Evolutionary conservation across 1,140 invertebrate species (phyloP).

Genomic region (Drosophila sulfurigaster): DNA sequence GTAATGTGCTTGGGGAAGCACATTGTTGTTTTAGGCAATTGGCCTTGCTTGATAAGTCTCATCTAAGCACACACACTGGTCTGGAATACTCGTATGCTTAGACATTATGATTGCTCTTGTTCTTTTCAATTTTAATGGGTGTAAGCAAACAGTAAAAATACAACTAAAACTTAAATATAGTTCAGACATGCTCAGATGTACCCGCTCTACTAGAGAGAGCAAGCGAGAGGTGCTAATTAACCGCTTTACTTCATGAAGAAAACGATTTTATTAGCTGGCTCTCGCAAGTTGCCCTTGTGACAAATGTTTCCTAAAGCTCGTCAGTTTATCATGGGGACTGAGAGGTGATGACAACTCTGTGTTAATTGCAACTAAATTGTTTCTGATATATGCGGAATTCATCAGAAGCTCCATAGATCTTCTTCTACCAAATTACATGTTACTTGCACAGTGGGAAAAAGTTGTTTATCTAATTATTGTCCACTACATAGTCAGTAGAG

Average conservation of each 20-base stretch:
- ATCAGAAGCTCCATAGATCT: background rate
- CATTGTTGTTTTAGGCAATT: background rate
- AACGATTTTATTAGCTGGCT: background rate
- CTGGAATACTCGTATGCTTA: background rate
- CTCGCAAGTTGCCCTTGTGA: background rate
- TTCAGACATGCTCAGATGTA: constrained; percentile 7
- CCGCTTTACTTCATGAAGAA: constrained; percentile 1
- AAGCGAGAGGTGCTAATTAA: constrained; percentile 28
- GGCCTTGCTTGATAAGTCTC: constrained; percentile 9
- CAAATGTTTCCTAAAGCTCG: background rate
- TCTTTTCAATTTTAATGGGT: background rate
- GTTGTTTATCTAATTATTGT: background rate
- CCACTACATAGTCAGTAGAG: too few species aligned
- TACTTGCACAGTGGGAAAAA: background rate
- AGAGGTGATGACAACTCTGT: constrained; percentile 6
- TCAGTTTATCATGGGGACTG: constrained; percentile 42
- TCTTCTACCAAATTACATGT: background rate
- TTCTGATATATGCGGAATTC: constrained; percentile 22
- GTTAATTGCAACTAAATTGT: constrained; percentile 43
- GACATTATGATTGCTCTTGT: background rate
- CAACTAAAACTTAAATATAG: background rate
- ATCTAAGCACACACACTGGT: background rate
- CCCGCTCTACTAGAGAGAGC: background rate
- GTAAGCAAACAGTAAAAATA: constrained; percentile 8
- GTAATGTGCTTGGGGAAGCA: background rate